Percentiles rank a stretch among this genome's conserved stretches.
phyloP scores from a whole-genome alignment of 2,113 vertebrate species.

The Otus sunia region DNA sequence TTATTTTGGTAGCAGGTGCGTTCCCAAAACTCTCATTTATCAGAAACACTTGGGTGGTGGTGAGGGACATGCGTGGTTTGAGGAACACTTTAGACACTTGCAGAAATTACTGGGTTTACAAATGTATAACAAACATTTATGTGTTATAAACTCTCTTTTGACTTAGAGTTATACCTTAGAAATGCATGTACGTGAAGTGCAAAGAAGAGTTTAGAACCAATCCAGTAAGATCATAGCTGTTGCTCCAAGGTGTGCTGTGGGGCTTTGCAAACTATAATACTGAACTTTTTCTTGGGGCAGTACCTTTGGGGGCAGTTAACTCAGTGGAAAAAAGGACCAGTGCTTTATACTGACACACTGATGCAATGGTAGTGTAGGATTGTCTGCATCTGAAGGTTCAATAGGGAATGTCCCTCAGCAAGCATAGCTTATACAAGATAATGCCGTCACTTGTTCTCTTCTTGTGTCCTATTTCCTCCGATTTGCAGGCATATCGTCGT shows the following conservation, averaged over 20 bases:
- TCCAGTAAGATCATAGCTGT: background rate
- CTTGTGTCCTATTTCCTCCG: background rate
- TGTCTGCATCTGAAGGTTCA: background rate
- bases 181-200: background rate
- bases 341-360: background rate
- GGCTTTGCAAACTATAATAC: background rate
- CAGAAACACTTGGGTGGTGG: background rate
- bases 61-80: background rate
- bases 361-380: background rate
- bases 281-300: background rate
- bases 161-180: background rate
- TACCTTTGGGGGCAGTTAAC: background rate
- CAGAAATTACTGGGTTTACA: background rate
- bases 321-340: background rate
- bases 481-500: background rate
- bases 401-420: background rate
- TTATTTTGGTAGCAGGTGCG: background rate
- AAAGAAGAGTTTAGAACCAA: background rate
- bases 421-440: background rate
- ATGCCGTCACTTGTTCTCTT: background rate
- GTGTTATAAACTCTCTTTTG: background rate
- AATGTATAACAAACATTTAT: background rate
- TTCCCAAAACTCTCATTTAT: background rate
- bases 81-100: background rate
- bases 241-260: background rate